Percentiles rank a stretch among this genome's conserved stretches.
These are phyloP conservation scores for Euclidia mi DNA, from an alignment of 2,888 invertebrate species.

Conservation along the genomic window DNA sequence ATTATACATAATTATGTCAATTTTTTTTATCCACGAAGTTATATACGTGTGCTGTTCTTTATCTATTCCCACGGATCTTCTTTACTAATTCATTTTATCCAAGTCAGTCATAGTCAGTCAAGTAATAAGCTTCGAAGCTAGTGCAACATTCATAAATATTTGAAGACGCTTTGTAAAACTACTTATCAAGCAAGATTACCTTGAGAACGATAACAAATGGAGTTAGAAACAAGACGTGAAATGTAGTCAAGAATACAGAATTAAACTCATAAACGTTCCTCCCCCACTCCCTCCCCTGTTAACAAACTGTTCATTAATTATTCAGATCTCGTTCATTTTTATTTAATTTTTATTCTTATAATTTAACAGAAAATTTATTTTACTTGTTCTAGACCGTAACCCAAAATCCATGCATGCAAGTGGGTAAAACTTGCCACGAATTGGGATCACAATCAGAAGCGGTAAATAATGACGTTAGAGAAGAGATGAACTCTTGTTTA, in stretches of 20 bases:
- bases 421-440: no score
- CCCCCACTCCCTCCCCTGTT: not conserved
- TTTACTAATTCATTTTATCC: no score
- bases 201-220: not conserved
- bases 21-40: no score
- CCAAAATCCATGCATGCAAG: no score
- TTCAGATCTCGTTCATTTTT: conserved; percentile 5
- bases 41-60: no score
- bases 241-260: not conserved
- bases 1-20: no score
- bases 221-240: not conserved
- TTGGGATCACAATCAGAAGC: no score
- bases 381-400: not conserved
- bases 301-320: conserved; percentile 9
- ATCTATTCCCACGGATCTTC: no score
- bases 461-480: no score
- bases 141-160: not conserved
- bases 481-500: no score
- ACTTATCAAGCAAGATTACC: not conserved
- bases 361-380: not conserved
- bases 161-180: not conserved
- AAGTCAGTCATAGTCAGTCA: no score
- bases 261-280: not conserved
- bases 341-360: not conserved
- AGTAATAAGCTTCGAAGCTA: no score